Evolutionary conservation across 2,113 vertebrate genomes (phyloP).

Genomic region (Anas platyrhynchos): DNA sequence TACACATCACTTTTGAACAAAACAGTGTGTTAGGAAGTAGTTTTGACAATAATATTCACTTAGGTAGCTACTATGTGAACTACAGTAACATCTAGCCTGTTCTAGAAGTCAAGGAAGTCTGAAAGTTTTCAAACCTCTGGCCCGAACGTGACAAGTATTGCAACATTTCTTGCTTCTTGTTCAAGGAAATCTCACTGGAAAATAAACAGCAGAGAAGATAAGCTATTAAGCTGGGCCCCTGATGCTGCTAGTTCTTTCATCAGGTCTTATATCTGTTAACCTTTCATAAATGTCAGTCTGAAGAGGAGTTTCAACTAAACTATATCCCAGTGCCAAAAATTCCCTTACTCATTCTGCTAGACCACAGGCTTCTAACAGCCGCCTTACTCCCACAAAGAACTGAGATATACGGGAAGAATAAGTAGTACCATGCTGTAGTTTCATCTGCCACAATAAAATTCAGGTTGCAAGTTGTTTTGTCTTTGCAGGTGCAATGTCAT

Average conservation of each 20-base stretch:
- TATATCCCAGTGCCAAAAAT: background rate
- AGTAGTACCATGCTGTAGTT: background rate
- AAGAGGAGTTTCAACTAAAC: conserved; percentile 3
- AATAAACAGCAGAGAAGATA: conserved; percentile 40
- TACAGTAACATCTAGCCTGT: background rate
- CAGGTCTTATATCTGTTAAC: conserved; percentile 44
- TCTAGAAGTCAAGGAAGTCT: background rate
- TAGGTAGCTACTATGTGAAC: background rate
- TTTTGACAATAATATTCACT: background rate
- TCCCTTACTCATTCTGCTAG: background rate
- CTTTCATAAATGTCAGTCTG: conserved; percentile 49
- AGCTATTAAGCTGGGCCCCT: conserved; percentile 9
- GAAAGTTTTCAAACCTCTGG: conserved; percentile 20
- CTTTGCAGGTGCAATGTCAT: background rate
- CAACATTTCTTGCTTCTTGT: conserved; percentile 29
- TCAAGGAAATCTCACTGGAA: conserved; percentile 44
- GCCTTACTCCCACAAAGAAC: background rate
- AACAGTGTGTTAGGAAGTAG: background rate
- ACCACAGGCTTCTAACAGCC: background rate
- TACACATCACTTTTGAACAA: background rate
- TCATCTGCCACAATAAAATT: background rate
- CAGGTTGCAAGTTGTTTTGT: background rate
- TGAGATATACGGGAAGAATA: background rate
- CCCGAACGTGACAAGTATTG: conserved; percentile 14
- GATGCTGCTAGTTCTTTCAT: conserved; percentile 22